phyloP scores from a whole-genome alignment of 1,140 invertebrate genomes.

The Hyposmocoma kahamanoa region DNA sequence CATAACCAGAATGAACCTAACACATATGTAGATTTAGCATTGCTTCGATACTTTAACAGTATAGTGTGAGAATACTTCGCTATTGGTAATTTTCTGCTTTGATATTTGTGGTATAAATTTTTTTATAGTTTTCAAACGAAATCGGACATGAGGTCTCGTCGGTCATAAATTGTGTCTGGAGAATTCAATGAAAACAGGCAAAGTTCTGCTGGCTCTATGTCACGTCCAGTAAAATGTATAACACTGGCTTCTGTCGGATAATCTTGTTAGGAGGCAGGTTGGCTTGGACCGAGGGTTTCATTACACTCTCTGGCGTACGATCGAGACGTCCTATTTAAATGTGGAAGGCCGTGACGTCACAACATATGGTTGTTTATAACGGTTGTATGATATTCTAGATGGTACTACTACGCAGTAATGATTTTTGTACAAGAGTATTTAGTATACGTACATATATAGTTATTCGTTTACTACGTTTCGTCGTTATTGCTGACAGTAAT shows the following conservation, averaged over 20 bases:
- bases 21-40: too few species aligned
- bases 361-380: too few species aligned
- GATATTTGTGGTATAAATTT: neutral
- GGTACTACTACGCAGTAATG: too few species aligned
- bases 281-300: conserved; percentile 43
- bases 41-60: too few species aligned
- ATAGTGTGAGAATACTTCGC: neutral
- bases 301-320: conserved; percentile 20
- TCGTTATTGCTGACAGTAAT: too few species aligned
- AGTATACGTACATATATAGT: too few species aligned
- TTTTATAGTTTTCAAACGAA: neutral
- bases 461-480: too few species aligned
- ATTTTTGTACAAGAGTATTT: too few species aligned
- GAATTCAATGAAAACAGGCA: neutral
- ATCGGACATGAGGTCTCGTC: neutral
- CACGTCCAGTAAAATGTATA: neutral
- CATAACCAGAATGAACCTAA: too few species aligned
- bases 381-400: too few species aligned
- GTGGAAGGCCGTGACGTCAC: neutral
- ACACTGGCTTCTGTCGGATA: conserved; percentile 16
- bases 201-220: neutral
- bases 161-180: neutral
- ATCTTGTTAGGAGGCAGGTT: conserved; percentile 42
- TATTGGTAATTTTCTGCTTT: neutral
- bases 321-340: conserved; percentile 23